Percentiles rank a stretch among this genome's conserved stretches.
These are phyloP conservation scores for Tachyglossus aculeatus DNA, from an alignment of 2,797 vertebrate species.

Conservation along the genomic window DNA sequence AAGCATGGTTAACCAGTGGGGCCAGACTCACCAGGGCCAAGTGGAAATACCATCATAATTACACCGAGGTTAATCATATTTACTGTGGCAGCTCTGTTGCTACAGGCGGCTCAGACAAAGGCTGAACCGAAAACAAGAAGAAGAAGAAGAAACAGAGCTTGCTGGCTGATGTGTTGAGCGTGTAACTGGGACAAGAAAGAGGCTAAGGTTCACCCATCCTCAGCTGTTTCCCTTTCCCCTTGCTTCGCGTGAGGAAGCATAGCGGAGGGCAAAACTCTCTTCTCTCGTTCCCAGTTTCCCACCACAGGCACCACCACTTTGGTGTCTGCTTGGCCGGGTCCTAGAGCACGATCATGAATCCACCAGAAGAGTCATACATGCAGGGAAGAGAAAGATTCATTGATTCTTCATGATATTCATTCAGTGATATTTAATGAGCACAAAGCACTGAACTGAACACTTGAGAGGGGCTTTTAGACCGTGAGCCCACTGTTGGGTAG, in stretches of 20 bases:
- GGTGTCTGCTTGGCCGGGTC: constrained; percentile 55
- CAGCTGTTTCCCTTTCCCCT: too few relatives aligned
- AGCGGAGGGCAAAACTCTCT: too few relatives aligned
- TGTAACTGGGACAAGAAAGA: constrained; percentile 55
- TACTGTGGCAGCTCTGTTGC: constrained; percentile 61
- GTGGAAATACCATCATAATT: constrained; percentile 61
- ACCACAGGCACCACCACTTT: constrained; percentile 37
- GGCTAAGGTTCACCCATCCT: too few relatives aligned
- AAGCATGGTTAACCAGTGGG: constrained; percentile 53
- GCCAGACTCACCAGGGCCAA: constrained; percentile 44
- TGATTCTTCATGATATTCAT: too few relatives aligned
- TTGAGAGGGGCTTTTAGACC: too few relatives aligned
- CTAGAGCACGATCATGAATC: constrained; percentile 32
- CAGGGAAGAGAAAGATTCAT: too few relatives aligned
- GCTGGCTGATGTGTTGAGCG: constrained; percentile 66
- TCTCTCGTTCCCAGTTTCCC: constrained; percentile 50
- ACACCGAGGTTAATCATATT: constrained; percentile 67
- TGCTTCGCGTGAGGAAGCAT: too few relatives aligned
- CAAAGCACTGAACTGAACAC: too few relatives aligned
- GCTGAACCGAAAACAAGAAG: constrained; percentile 63
- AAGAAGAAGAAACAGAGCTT: constrained; percentile 72
- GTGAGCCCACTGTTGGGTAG: too few relatives aligned
- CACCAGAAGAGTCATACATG: constrained; percentile 22
- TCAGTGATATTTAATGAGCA: too few relatives aligned
- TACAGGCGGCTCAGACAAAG: constrained; percentile 71